Base-by-base conservation (phyloP, 2,113 vertebrate species). In the Oncorhynchus kisutch region DNA sequence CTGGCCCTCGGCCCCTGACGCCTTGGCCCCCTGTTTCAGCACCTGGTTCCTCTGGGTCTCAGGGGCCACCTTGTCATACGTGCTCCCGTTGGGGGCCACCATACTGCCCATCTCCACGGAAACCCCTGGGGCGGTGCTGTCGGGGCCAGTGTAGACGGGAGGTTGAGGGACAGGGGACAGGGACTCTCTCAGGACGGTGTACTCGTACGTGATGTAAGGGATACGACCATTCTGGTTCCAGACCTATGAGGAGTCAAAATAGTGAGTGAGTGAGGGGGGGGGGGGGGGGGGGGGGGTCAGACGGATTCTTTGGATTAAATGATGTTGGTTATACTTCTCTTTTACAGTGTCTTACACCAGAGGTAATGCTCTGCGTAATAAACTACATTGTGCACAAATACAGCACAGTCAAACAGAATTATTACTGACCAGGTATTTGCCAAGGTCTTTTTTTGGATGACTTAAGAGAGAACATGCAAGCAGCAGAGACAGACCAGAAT, bases 201-300 rank as follows among this genome's bases (percentile, higher is more conserved):
- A 99, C 24, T 99, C 96, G 1, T 97, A 99, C 0, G 96, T 97
- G 88, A 99, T 97, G 78, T 97, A 97, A 0, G 97, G 97, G 25
- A 92, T 96, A 34, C 93, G 95, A 60, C 97, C 97, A 2, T 97
- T 98, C 91, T 99, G 97, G 84, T 97, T 99, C 97, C 96, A 98
- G 45, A 99, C 95, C 97, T 97, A 88, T 27, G 5, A 1, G 22
- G 67, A 60, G 77, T 80, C 18, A 75, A 48, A 65, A 59, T 14
- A 51, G 11, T 22, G 14, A 5, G 5, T 60, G 64, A 3, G n/a
- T 0, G 18, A 49, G n/a, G 29, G 9, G 27, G 72, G 29, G 14
- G 1, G 5, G 14, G 29, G 29, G 14, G 20, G 0, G 49, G 34
- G 57, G 3, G 27, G 8, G 29, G 20, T 60, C 70, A 14, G 65